Base-by-base conservation (phyloP, 1,140 invertebrate genomes). In the Drosophila asahinai region DNA sequence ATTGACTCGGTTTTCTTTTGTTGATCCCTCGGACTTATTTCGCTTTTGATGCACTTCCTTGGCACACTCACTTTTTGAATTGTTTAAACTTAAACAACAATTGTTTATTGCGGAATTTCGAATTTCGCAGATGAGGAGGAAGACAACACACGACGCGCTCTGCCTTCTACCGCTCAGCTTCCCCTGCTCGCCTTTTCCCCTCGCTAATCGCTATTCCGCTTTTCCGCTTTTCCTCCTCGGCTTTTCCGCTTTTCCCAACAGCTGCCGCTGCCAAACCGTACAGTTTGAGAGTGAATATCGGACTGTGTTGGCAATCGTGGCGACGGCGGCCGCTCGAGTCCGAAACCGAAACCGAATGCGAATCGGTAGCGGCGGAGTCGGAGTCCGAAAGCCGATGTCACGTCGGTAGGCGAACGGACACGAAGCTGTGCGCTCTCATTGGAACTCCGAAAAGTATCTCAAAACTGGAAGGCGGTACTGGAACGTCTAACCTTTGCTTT, bases 271-370 rank as follows among this genome's bases (percentile, higher is more conserved):
- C 66, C 83, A 86, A 87, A 87, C 84, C 84, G 84, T 83, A 87
- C 80, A 89, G 83, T 89, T 89, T 89, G 84, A 89, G 75, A 89
- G 84, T 89, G 78, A 79, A 78, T 72, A 78, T 89, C 81, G 81
- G 78, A 86, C 80, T 86, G 83, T 36, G 52, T 55, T 55, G 30
- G 52, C 52, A 55, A 55, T 55, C 52, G 52, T 38, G 33, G 30
- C 62, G 33, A 36, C 33, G 63, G 61, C 27, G 19, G 45, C 36
- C 62, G 36, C 19, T n/a, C 63, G 42, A 68, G 22, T 43, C 14
- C 17, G 25, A 64, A 33, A 38, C 36, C 51, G 49, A 40, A 64
- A 30, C 52, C 60, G 47, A 59, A 45, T 58, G 54, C 8, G 38
- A 74, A 48, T 45, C 63, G 25, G 77, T 54, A 58, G 40, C 68